Percentiles rank a stretch among this genome's conserved stretches.
Conservation (phyloP, 2,888 invertebrate species). For the Formica aserva region DNA sequence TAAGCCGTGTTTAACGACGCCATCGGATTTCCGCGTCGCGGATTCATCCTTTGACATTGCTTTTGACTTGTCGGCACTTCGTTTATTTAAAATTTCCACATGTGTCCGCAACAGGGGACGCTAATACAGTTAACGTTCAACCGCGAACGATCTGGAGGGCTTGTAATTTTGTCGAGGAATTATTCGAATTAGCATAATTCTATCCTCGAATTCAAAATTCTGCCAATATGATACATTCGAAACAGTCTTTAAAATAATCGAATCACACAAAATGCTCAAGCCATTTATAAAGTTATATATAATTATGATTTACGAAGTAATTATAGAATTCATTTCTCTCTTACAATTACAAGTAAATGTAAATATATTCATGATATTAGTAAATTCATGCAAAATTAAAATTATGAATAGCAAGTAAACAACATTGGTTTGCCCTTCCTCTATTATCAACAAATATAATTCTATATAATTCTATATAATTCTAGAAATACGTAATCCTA, state of each 20-base stretch:
- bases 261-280: no score
- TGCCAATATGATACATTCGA: not conserved
- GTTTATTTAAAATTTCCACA: slow-evolving; percentile 41
- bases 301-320: not conserved
- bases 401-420: not conserved
- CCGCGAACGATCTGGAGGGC: not conserved
- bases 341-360: not conserved
- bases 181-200: not conserved
- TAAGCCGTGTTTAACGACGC: slow-evolving; percentile 52
- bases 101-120: not conserved
- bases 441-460: not conserved
- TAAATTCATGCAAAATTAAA: not conserved
- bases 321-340: not conserved
- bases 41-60: slow-evolving; percentile 47
- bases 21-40: slow-evolving; percentile 41
- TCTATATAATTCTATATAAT: not conserved
- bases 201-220: not conserved
- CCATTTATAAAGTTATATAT: not conserved
- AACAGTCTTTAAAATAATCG: not conserved
- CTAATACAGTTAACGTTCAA: not conserved
- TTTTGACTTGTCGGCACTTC: slow-evolving; percentile 37
- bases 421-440: not conserved
- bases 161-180: not conserved
- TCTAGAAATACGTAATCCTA: not conserved
- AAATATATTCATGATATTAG: not conserved